Evolutionary conservation across 2,113 vertebrate species (phyloP), one percentile per base, ranked within the genome.

Genomic region (Micronycteris hirsuta): DNA sequence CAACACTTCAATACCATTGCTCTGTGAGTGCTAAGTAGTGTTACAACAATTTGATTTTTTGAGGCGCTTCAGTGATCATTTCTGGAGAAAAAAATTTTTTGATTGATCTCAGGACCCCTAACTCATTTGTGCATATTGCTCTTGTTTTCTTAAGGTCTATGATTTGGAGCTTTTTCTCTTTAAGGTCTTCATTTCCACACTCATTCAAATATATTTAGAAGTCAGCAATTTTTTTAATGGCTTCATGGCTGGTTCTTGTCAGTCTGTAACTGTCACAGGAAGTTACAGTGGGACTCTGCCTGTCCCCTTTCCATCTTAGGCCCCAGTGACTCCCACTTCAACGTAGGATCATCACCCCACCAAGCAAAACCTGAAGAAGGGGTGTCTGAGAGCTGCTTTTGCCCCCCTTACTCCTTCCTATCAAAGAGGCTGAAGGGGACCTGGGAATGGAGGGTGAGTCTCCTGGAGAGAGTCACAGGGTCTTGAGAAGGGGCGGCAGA

Each of bases 381-480:
- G 4, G 7, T 45, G 1, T 31, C 58, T 61, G 61, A 76, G n/a
- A 36, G 10, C 54, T 45, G 7, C 7, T 36, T 82, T 91, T 33
- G 2, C n/a, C 11, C 36, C 2, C 5, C n/a, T 5, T 5, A 36
- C 2, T 5, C 8, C 74, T 88, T 85, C 41, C 36, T 95, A 11
- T 11, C 26, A 52, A 74, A 58, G 7, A 65, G 45, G 31, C 10
- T 52, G 3, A 33, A 26, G 14, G 49, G 0, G 41, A 82, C n/a
- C 7, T 83, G 15, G n/a, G 26, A 81, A 58, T 1, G 8, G 33
- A 91, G 86, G 17, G 54, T 33, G 5, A 74, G 13, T 31, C 58
- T 13, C 31, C 26, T 28, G 14, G 33, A 49, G 38, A 10, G 14
- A 28, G 4, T 12, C 36, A 0, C 1, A 54, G n/a, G 2, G 2